These are phyloP conservation scores for Ciona savignyi DNA, from an alignment of 23 tunicate species.

Conservation along the genomic window DNA sequence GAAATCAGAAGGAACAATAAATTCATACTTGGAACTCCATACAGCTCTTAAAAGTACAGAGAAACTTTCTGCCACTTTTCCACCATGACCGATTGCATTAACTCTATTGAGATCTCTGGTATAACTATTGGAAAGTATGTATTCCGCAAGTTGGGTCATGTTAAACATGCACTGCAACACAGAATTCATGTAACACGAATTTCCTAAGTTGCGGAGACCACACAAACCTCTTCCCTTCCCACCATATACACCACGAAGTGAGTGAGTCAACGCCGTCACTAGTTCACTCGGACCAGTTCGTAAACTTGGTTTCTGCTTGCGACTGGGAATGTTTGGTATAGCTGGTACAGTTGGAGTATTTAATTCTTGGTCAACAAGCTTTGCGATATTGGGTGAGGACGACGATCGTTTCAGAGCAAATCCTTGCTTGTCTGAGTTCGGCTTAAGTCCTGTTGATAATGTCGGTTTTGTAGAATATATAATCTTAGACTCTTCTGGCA, in stretches of 20 bases:
- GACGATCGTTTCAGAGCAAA: slow-evolving; percentile 66
- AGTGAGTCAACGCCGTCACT: slow-evolving; percentile 3
- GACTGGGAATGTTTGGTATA: slow-evolving; percentile 22
- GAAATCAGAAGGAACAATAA: slow-evolving; percentile 73
- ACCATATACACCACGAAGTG: slow-evolving; percentile 52
- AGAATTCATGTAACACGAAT: slow-evolving; percentile 89
- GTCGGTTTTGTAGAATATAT: slow-evolving; percentile 4
- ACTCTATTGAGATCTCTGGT: slow-evolving; percentile 52
- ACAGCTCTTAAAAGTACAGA: slow-evolving; percentile 55
- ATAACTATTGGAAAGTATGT: slow-evolving; percentile 42
- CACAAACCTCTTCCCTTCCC: slow-evolving; percentile 42
- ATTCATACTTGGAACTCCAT: slow-evolving; percentile 65
- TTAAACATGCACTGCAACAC: slow-evolving; percentile 86
- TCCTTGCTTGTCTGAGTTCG: neutral
- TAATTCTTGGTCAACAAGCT: slow-evolving; percentile 46
- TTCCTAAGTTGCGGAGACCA: slow-evolving; percentile 72
- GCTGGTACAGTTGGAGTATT: neutral
- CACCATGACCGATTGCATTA: slow-evolving; percentile 66
- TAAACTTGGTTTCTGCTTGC: slow-evolving; percentile 4
- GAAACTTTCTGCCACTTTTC: slow-evolving; percentile 80
- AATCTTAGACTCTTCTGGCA: neutral
- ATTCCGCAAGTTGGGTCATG: slow-evolving; percentile 80
- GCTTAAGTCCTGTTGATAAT: neutral
- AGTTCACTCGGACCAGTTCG: slow-evolving; percentile 12
- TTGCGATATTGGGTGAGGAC: slow-evolving; percentile 78